Conservation (phyloP, 2,797 vertebrate species). For the Astyanax mexicanus region DNA sequence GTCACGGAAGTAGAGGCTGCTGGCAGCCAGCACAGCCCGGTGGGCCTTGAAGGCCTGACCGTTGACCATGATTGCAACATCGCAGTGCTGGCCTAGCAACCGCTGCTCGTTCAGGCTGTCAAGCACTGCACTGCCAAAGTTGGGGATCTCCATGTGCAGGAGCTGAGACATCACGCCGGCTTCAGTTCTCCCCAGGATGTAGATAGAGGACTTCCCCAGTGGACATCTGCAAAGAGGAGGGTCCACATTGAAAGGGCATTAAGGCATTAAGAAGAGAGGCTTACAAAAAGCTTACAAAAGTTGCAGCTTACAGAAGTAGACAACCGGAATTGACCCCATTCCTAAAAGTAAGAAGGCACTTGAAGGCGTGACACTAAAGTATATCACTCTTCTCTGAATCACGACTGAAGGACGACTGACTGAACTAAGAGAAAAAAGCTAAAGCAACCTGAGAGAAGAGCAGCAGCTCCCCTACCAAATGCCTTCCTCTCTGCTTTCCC, state of each 20-base stretch:
- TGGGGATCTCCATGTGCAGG: slow-evolving; percentile 95
- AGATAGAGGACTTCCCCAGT: slow-evolving; percentile 47
- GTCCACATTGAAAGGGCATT: slow-evolving; percentile 30
- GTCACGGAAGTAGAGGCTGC: slow-evolving; percentile 96
- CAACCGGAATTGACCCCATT: slow-evolving; percentile 40
- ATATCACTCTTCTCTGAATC: slow-evolving; percentile 23
- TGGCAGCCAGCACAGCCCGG: slow-evolving; percentile 92
- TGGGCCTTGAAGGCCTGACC: slow-evolving; percentile 97
- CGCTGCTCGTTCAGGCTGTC: slow-evolving; percentile 95
- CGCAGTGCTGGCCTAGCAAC: slow-evolving; percentile 94
- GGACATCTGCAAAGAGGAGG: slow-evolving; percentile 54
- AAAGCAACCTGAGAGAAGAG: slow-evolving; percentile 48
- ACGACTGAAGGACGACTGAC: slow-evolving; percentile 38
- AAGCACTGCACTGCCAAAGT: slow-evolving; percentile 94
- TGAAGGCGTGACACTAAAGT: slow-evolving; percentile 29
- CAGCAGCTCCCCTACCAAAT: slow-evolving; percentile 57
- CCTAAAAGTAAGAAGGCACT: slow-evolving; percentile 45
- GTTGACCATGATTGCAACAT: slow-evolving; percentile 96
- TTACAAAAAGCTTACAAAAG: too few relatives aligned
- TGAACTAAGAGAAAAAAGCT: slow-evolving; percentile 42
- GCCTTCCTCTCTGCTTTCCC: slow-evolving; percentile 31
- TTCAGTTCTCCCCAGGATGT: slow-evolving; percentile 52
- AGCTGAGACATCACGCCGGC: slow-evolving; percentile 88
- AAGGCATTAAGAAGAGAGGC: slow-evolving; percentile 3
- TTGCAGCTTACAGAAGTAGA: slow-evolving; percentile 30